phyloP scores from a whole-genome alignment of 2,888 invertebrate genomes.

The Agriopis aurantiaria region DNA sequence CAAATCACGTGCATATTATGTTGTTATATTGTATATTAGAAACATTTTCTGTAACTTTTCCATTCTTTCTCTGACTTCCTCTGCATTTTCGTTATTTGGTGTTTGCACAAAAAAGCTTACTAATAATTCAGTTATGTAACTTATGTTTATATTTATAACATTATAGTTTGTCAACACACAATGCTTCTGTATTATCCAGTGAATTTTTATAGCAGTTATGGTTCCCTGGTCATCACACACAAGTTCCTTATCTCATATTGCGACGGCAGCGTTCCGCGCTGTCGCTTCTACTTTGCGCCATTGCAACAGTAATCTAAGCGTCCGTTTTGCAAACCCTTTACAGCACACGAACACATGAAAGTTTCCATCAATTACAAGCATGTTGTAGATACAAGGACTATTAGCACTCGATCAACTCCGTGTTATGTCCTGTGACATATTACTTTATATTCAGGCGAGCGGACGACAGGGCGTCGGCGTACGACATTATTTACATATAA shows the following conservation, averaged over 20 bases:
- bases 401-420: conserved; percentile 65
- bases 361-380: conserved; percentile 37
- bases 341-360: conserved; percentile 26
- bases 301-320: conserved; percentile 65
- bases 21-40: neutral
- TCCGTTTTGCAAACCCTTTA: conserved; percentile 66
- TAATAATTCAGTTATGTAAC: too few relatives aligned
- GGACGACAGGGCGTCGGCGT: conserved; percentile 63
- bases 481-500: conserved; percentile 83
- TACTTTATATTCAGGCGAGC: conserved; percentile 76
- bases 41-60: neutral
- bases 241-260: conserved; percentile 67
- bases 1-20: conserved; percentile 15
- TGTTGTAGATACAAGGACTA: conserved; percentile 51
- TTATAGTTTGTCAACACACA: neutral
- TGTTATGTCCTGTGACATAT: conserved; percentile 72
- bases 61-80: neutral
- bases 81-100: too few relatives aligned
- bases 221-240: conserved; percentile 57
- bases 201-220: conserved; percentile 40
- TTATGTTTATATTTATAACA: neutral
- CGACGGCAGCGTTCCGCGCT: conserved; percentile 69
- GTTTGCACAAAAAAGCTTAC: too few relatives aligned
- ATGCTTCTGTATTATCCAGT: neutral
- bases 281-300: conserved; percentile 71